These are phyloP conservation scores for Nasonia longicornis DNA, from an alignment of 1,140 invertebrate species.

Conservation along the genomic window DNA sequence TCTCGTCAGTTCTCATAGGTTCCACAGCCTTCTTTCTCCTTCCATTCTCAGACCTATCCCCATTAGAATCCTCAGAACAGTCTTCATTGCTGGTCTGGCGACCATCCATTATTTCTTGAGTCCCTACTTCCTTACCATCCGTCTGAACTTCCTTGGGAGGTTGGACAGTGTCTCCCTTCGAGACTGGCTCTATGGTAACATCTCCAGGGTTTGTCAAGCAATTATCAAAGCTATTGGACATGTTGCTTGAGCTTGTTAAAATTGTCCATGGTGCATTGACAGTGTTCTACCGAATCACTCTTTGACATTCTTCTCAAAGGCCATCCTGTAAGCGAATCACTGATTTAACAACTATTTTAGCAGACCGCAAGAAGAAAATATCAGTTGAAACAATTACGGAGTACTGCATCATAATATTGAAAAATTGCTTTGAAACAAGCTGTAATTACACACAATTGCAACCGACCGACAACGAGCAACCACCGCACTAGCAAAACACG, in stretches of 20 bases:
- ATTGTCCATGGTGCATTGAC: slow-evolving; percentile 21
- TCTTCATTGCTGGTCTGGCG: slow-evolving; percentile 55
- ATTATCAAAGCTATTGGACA: slow-evolving; percentile 67
- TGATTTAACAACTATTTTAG: background rate
- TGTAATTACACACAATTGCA: background rate
- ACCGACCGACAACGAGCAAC: background rate
- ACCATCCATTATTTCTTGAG: slow-evolving; percentile 50
- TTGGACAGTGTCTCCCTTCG: slow-evolving; percentile 52
- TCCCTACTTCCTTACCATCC: slow-evolving; percentile 44
- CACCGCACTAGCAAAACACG: background rate
- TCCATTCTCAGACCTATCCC: slow-evolving; percentile 59
- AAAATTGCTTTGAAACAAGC: background rate
- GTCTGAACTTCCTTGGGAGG: slow-evolving; percentile 36
- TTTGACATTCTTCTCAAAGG: background rate
- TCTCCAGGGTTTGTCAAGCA: slow-evolving; percentile 69
- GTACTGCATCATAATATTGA: background rate
- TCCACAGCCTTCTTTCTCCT: slow-evolving; percentile 59
- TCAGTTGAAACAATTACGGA: too few relatives aligned
- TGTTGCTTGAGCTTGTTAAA: slow-evolving; percentile 53
- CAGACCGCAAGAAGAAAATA: too few relatives aligned
- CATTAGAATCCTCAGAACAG: slow-evolving; percentile 62
- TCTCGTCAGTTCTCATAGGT: slow-evolving; percentile 55
- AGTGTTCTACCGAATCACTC: background rate
- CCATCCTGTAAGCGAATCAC: slow-evolving; percentile 16
- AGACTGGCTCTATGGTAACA: slow-evolving; percentile 70